Percentiles rank a stretch among this genome's conserved stretches.
phyloP scores from a whole-genome alignment of 1,140 invertebrate species.

The Polypedilum pembai region DNA sequence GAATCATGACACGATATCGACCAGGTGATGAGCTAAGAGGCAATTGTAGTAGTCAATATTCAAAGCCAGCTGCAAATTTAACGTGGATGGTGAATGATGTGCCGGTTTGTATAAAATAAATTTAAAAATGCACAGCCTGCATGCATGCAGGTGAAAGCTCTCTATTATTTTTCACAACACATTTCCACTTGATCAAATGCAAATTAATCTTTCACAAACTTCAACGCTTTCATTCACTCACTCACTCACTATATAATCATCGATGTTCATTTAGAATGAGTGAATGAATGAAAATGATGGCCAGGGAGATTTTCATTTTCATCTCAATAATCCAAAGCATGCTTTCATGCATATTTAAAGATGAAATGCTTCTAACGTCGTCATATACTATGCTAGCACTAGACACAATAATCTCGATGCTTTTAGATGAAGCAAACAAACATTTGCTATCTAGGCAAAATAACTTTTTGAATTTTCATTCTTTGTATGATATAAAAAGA shows the following conservation, averaged over 20 bases:
- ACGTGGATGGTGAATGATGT: slow-evolving; percentile 59
- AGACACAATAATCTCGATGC: too few relatives aligned
- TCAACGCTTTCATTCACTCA: background rate
- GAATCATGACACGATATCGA: slow-evolving; percentile 48
- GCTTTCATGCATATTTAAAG: background rate
- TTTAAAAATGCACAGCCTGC: background rate
- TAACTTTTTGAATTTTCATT: too few relatives aligned
- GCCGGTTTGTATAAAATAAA: slow-evolving; percentile 28
- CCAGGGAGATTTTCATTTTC: background rate
- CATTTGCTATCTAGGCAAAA: too few relatives aligned
- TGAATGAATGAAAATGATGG: too few relatives aligned
- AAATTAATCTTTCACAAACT: background rate
- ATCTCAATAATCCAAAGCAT: background rate
- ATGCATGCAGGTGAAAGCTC: background rate
- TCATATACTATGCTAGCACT: too few relatives aligned
- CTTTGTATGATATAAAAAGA: too few relatives aligned
- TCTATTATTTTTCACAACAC: background rate
- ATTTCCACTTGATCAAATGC: slow-evolving; percentile 5
- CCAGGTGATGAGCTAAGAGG: slow-evolving; percentile 50
- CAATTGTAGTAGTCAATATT: slow-evolving; percentile 53
- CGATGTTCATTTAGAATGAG: slow-evolving; percentile 10
- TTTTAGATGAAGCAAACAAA: too few relatives aligned
- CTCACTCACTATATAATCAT: background rate
- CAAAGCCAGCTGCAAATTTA: slow-evolving; percentile 57
- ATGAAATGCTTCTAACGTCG: too few relatives aligned